Evolutionary conservation across 2,797 vertebrate species (phyloP).

Genomic region (Helostoma temminkii): DNA sequence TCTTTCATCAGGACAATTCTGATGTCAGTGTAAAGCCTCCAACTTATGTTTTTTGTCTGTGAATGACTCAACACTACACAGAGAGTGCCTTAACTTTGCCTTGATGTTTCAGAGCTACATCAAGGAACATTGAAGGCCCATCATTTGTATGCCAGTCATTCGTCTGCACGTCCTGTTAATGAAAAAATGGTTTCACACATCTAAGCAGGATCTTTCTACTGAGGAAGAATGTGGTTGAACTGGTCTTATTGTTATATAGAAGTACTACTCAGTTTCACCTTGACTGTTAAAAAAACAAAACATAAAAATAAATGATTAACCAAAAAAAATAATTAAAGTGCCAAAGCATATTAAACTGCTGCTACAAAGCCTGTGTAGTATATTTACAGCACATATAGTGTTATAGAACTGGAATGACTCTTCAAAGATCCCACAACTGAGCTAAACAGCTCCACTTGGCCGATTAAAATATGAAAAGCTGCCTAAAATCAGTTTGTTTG

Average conservation of each 20-base stretch:
- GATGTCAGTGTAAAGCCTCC: background rate
- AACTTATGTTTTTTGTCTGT: background rate
- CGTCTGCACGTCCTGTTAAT: constrained; percentile 35
- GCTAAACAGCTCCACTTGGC: constrained; percentile 13
- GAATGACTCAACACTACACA: background rate
- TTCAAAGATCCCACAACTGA: background rate
- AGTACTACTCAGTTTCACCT: constrained; percentile 23
- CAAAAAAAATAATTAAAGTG: too few relatives aligned
- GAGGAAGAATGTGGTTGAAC: constrained; percentile 68
- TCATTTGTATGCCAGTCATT: constrained; percentile 36
- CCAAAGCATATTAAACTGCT: background rate
- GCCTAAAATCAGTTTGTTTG: constrained; percentile 29
- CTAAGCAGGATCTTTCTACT: constrained; percentile 16
- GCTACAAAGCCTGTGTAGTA: background rate
- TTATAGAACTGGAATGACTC: constrained; percentile 22
- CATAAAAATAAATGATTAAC: too few relatives aligned
- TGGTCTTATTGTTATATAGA: constrained; percentile 21
- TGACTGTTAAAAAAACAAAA: constrained; percentile 11
- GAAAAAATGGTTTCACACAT: constrained; percentile 48
- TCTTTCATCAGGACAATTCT: constrained; percentile 1
- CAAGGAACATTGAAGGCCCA: constrained; percentile 21
- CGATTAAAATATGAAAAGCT: constrained; percentile 23
- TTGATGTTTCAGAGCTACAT: constrained; percentile 26
- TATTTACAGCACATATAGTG: constrained; percentile 1
- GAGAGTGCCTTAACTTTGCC: background rate